These are phyloP conservation scores for Drosophila kokeensis DNA, from an alignment of 2,888 invertebrate genomes.

Conservation along the genomic window DNA sequence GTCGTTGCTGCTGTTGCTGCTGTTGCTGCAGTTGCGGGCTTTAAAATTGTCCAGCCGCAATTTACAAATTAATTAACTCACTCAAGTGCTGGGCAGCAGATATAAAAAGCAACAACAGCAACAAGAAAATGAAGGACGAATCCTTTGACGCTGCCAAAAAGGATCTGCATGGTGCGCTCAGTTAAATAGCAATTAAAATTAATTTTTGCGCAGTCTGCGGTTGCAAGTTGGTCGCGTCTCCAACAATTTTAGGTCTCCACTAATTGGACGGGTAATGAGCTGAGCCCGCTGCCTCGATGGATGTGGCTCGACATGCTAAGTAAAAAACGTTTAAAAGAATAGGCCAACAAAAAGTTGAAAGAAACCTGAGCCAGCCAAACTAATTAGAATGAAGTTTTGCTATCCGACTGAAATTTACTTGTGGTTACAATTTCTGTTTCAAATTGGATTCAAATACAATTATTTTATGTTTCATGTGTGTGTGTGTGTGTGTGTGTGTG, in stretches of 20 bases:
- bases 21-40: conserved; percentile 21
- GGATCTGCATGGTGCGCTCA: conserved; percentile 57
- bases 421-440: conserved; percentile 37
- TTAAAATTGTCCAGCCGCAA: conserved; percentile 39
- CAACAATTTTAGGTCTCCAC: conserved; percentile 35
- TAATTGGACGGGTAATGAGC: conserved; percentile 71
- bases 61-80: conserved; percentile 57
- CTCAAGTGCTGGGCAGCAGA: conserved; percentile 43
- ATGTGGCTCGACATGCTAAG: neutral
- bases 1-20: conserved; percentile 16
- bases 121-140: conserved; percentile 10
- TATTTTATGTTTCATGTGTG: conserved; percentile 46
- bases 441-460: conserved; percentile 66
- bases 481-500: conserved; percentile 15
- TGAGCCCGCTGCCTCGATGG: conserved; percentile 9
- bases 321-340: neutral
- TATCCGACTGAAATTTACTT: conserved; percentile 20
- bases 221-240: conserved; percentile 30
- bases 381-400: conserved; percentile 49
- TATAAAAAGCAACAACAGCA: conserved; percentile 2
- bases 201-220: conserved; percentile 72
- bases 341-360: conserved; percentile 12
- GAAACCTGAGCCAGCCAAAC: conserved; percentile 42
- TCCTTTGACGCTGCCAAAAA: conserved; percentile 56
- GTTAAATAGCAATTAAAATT: conserved; percentile 78